Percentiles rank a stretch among this genome's conserved stretches.
Conservation (phyloP, 2,797 vertebrate species). For the Acanthopagrus latus region DNA sequence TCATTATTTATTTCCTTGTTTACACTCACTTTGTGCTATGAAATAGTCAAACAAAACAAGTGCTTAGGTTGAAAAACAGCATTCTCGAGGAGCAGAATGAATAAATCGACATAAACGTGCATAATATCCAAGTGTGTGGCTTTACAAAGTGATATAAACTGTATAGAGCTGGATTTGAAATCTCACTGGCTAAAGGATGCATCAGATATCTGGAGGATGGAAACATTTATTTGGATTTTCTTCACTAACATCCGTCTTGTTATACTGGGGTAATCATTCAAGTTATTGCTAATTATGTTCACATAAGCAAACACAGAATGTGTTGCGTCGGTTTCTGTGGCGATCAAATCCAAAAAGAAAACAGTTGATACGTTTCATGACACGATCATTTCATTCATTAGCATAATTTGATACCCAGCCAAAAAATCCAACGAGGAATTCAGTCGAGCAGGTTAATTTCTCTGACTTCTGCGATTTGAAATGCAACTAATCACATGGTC, state of each 20-base stretch:
- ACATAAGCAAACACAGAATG: neutral
- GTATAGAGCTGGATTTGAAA: too few species aligned
- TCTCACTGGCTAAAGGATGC: too few species aligned
- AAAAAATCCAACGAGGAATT: constrained; percentile 38
- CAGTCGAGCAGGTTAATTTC: constrained; percentile 37
- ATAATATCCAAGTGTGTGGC: too few species aligned
- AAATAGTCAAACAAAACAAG: too few species aligned
- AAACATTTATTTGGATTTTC: neutral
- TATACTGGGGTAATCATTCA: neutral
- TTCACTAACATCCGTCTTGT: neutral
- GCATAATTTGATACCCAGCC: constrained; percentile 31
- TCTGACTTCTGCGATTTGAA: constrained; percentile 38
- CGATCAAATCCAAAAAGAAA: neutral
- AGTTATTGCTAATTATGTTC: neutral
- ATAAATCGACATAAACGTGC: too few species aligned
- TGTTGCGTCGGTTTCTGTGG: neutral
- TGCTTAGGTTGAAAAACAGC: too few species aligned
- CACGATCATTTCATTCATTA: constrained; percentile 44
- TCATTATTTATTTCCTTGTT: too few species aligned
- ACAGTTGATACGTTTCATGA: constrained; percentile 10
- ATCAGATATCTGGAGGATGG: too few species aligned
- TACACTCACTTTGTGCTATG: too few species aligned
- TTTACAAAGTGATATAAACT: too few species aligned
- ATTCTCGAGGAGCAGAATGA: too few species aligned
- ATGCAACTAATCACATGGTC: constrained; percentile 56